A percentile compares a stretch with the other conserved stretches of the same genome.
Conservation (phyloP, 2,888 invertebrate genomes). For the Drymonia ruficornis region DNA sequence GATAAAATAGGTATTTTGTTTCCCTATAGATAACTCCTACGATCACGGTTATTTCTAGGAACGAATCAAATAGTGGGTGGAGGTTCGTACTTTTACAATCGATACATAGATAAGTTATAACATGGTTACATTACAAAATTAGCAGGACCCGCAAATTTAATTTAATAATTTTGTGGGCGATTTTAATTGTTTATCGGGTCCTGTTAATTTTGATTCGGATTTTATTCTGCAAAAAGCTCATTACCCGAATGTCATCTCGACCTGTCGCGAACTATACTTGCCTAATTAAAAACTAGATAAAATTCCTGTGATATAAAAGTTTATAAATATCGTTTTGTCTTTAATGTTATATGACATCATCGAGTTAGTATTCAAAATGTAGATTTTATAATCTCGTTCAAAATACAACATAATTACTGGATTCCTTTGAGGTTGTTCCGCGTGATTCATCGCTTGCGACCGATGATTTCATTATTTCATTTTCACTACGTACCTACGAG, state of each 20-base stretch:
- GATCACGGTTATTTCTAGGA: slow-evolving; percentile 15
- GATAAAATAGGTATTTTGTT: slow-evolving; percentile 31
- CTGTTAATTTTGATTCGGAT: no score
- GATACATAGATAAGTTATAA: no score
- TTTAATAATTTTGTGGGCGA: no score
- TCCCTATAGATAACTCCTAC: slow-evolving; percentile 16
- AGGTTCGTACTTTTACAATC: neutral
- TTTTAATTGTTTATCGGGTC: no score
- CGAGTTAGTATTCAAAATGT: slow-evolving; percentile 30
- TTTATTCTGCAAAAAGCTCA: no score
- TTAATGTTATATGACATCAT: slow-evolving; percentile 21
- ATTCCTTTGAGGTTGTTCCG: slow-evolving; percentile 28
- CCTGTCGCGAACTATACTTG: no score
- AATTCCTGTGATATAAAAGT: slow-evolving; percentile 28
- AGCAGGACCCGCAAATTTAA: no score
- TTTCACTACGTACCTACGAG: slow-evolving; percentile 21
- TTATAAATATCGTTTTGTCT: slow-evolving; percentile 1
- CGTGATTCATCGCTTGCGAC: slow-evolving; percentile 32
- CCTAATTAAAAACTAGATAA: slow-evolving; percentile 18
- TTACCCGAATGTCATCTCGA: no score
- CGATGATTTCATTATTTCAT: slow-evolving; percentile 41
- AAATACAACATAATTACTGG: slow-evolving; percentile 28
- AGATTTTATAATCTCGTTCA: slow-evolving; percentile 30
- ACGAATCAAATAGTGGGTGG: slow-evolving; percentile 8
- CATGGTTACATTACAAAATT: no score